Base-by-base conservation (phyloP, 1,140 invertebrate species). In the Solenopsis fugax region DNA sequence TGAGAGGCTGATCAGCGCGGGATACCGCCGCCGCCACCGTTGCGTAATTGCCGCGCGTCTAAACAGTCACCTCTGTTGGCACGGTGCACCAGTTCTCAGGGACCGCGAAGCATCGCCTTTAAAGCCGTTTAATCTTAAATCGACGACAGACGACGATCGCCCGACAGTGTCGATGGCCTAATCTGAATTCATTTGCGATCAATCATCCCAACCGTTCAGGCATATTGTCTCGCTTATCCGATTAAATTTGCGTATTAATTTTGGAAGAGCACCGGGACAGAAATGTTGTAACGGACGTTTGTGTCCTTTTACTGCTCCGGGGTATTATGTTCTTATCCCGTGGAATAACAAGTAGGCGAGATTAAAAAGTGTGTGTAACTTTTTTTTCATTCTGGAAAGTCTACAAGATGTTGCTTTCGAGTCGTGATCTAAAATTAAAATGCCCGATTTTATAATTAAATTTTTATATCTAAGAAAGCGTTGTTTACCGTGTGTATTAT, bases 31-130 rank as follows among this genome's bases (percentile, higher is more conserved):
- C 41, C n/a, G 80, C 80, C 80, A 84, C 80, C 58, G 80, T 84
- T 84, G 56, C 80, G 24, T 62, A 84, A 84, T 16, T 12, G 18
- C 29, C 62, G 50, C 80, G 52, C 69, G 54, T 84, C 54, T 84
- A 82, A 82, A 73, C 67, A 73, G 67, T 18, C 80, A 24, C 41
- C 54, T 75, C 41, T 18, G 37, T 82, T 29, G 65, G 52, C 80
- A 82, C 18, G 37, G 69, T 84, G 80, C 80, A 84, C 80, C 41
- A 84, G 80, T 84, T 84, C 80, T 84, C 80, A 84, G 41, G 41
- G 54, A 75, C 9, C 56, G 69, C 45, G 21, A 9, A 56, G 41
- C 80, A 34, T 84, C 69, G 80, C 41, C 54, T 84, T 84, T 62
- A 62, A 24, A 84, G 13, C 4, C 69, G 13, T 10, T 84, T 75